Conservation (phyloP, 2,797 vertebrate species). For the Peromyscus eremicus region DNA sequence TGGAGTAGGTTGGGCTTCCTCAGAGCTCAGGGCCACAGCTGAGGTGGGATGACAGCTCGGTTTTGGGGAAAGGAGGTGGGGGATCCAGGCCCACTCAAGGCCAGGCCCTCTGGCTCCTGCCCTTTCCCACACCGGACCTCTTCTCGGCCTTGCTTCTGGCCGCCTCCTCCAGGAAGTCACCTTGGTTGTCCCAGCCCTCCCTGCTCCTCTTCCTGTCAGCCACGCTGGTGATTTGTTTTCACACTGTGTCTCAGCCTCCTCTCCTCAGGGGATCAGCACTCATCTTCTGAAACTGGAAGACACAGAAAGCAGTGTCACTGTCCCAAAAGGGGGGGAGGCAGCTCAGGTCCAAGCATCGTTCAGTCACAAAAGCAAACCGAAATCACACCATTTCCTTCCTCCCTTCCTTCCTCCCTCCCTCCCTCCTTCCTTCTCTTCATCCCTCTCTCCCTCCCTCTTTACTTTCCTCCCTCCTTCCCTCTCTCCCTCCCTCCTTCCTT, state of each 20-base stretch:
- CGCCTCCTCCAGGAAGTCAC: not conserved
- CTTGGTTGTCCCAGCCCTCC: not conserved
- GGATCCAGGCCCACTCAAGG: not conserved
- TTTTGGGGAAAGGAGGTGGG: not conserved
- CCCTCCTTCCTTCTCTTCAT: not conserved
- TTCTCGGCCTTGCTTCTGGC: not conserved
- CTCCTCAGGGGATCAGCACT: not conserved
- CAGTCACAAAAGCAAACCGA: not conserved
- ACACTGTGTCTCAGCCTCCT: not conserved
- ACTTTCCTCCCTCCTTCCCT: not conserved
- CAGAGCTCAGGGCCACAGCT: not conserved
- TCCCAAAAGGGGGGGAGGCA: too few relatives aligned
- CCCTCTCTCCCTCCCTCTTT: too few relatives aligned
- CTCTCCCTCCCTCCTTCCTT: too few relatives aligned
- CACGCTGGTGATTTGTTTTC: not conserved
- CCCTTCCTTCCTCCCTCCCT: too few relatives aligned
- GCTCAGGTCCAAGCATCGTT: not conserved
- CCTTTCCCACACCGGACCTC: not conserved
- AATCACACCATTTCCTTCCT: not conserved
- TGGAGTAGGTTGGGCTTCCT: conserved; percentile 24
- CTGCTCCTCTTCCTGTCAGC: not conserved
- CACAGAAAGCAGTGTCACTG: too few relatives aligned
- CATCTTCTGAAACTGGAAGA: not conserved
- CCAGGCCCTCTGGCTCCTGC: not conserved
- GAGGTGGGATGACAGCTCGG: not conserved